Evolutionary conservation across 2,888 invertebrate genomes (phyloP).

Genomic region (Oxycera nigricornis): DNA sequence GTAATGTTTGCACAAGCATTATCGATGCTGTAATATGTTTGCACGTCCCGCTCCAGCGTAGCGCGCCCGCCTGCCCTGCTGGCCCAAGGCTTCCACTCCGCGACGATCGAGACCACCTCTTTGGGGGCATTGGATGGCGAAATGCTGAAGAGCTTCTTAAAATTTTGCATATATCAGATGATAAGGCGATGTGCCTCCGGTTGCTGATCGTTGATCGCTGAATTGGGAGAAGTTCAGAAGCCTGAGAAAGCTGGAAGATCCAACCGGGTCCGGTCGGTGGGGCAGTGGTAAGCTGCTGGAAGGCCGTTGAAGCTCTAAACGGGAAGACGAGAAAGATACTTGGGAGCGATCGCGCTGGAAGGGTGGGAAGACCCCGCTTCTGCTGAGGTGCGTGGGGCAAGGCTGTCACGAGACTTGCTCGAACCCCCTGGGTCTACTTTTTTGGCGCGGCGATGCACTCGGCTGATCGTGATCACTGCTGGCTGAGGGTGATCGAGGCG

Average conservation of each 20-base stretch:
- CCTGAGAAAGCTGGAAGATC: background rate
- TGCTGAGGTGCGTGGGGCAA: background rate
- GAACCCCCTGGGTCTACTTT: background rate
- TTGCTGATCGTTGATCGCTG: constrained; percentile 1
- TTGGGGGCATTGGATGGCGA: background rate
- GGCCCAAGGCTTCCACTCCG: background rate
- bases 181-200: background rate
- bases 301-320: background rate
- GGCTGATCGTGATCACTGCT: background rate
- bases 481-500: background rate
- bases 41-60: background rate
- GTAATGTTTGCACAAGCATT: constrained; percentile 11
- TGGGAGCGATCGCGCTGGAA: background rate
- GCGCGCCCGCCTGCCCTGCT: background rate
- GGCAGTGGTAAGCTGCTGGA: background rate
- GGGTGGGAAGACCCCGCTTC: background rate
- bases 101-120: background rate
- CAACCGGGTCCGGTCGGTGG: background rate
- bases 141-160: background rate
- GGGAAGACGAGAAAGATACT: background rate
- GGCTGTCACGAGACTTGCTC: constrained; percentile 26
- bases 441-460: background rate
- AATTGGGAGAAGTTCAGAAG: constrained; percentile 13
- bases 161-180: constrained; percentile 11
- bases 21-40: constrained; percentile 26